These are phyloP conservation scores for Silurus asotus DNA, from an alignment of 2,113 vertebrate species.

Conservation along the genomic window DNA sequence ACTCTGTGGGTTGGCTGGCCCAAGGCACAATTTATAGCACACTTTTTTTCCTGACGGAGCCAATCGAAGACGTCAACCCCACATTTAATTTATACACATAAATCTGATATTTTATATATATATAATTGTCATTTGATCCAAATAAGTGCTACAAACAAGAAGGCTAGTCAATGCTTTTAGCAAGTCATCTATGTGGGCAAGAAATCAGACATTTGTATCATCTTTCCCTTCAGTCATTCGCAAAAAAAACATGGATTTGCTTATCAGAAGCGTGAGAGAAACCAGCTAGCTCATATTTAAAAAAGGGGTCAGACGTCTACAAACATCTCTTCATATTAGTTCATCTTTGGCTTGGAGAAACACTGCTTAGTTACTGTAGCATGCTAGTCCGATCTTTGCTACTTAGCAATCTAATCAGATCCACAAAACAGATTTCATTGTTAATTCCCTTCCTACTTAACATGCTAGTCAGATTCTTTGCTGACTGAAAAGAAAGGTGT, in stretches of 20 bases:
- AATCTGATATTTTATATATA: background rate
- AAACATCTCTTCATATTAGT: no score
- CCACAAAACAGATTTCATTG: no score
- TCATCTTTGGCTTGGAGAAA: no score
- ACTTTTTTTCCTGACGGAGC: background rate
- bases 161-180: background rate
- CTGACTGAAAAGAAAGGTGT: no score
- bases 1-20: slow-evolving; percentile 79
- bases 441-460: no score
- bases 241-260: background rate
- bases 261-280: background rate
- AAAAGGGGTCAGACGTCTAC: background rate
- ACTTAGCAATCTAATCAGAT: no score
- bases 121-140: background rate
- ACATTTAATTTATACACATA: background rate
- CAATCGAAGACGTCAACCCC: background rate
- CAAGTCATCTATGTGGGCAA: background rate
- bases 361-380: no score
- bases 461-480: no score
- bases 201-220: background rate
- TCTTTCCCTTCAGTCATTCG: background rate
- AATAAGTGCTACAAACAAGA: background rate
- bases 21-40: slow-evolving; percentile 58
- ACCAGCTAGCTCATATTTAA: background rate
- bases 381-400: no score